Base-by-base conservation (phyloP, 2,113 vertebrate genomes). In the Corythornis cristatus region DNA sequence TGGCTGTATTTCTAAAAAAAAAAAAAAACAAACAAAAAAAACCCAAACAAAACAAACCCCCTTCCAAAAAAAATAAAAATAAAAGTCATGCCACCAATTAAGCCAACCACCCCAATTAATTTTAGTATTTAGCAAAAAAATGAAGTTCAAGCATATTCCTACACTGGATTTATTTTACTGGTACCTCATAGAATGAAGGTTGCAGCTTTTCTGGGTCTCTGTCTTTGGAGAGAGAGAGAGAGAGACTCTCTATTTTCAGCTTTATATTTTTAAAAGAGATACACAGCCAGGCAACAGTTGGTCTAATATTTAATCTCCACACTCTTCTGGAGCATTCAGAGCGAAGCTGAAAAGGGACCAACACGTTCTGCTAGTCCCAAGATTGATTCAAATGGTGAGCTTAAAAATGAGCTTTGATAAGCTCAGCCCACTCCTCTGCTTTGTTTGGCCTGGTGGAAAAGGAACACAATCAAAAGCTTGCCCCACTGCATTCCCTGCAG, bases 371-470 rank as follows among this genome's bases (percentile, higher is more conserved):
- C 26, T 12, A 77, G 48, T 82, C 90, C 73, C 91, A 45, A 89
- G 81, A 65, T 6, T 53, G 2, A 65, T 64, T 66, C 78, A 83
- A 89, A 88, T 8, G 8, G 57, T 0, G 8, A 89, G 79, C 68
- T 88, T 42, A 89, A 88, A 7, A 8, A 53, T 0, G 8, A 89
- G 79, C 68, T 88, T 42, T 89, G 82, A 88, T 67, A 87, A 96
- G 80, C 79, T 54, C 81, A 62, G n/a, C 29, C 77, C 5, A 6
- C 72, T 91, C 57, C 81, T 67, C 16, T 3, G 71, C 43, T 86
- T 94, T 96, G 92, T 12, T 89, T 95, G 91, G 79, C 73, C 87
- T 89, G 31, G 79, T 89, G 85, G 87, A 95, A 96, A 91, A 90
- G 81, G 75, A 66, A 18, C 46, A 50, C 64, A 51, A 86, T 91